A percentile compares a stretch with the other conserved stretches of the same genome.
These are phyloP conservation scores for Sisyra terminalis DNA, from an alignment of 2,888 invertebrate species.

Conservation along the genomic window DNA sequence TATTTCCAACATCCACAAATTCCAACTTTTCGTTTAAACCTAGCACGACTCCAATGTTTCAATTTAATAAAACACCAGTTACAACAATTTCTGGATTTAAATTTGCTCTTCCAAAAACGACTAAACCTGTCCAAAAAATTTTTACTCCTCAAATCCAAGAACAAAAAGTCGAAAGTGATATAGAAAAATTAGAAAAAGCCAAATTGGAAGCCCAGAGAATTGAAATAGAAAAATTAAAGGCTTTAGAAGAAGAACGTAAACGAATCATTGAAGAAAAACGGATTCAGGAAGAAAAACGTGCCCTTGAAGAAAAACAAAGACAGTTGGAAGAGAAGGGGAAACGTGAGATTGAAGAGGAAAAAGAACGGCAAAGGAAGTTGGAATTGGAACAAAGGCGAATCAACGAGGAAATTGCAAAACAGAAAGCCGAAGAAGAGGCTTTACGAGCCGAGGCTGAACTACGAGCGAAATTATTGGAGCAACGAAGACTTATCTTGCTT, in stretches of 20 bases:
- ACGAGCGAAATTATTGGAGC: slow-evolving; percentile 5
- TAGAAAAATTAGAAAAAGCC: slow-evolving; percentile 11
- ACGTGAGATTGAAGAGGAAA: slow-evolving; percentile 11
- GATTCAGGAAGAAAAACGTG: slow-evolving; percentile 10
- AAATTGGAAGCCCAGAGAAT: slow-evolving; percentile 7
- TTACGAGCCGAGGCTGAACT: slow-evolving; percentile 15
- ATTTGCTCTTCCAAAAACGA: no score
- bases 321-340: slow-evolving; percentile 9
- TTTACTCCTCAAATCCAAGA: slow-evolving; percentile 5
- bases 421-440: slow-evolving; percentile 12
- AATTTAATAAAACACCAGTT: no score
- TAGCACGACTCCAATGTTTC: no score
- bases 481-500: slow-evolving; percentile 8
- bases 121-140: no score
- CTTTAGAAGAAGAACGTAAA: slow-evolving; percentile 14
- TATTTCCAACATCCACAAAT: slow-evolving; percentile 11
- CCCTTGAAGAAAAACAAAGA: slow-evolving; percentile 11
- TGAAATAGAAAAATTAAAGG: slow-evolving; percentile 8
- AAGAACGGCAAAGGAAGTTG: slow-evolving; percentile 8
- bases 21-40: neutral
- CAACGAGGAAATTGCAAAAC: slow-evolving; percentile 11
- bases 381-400: slow-evolving; percentile 11
- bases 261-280: slow-evolving; percentile 12
- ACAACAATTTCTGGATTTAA: no score
- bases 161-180: slow-evolving; percentile 10